Evolutionary conservation across 2,888 invertebrate genomes (phyloP).

Genomic region (Hermaeophaga mercurialis): DNA sequence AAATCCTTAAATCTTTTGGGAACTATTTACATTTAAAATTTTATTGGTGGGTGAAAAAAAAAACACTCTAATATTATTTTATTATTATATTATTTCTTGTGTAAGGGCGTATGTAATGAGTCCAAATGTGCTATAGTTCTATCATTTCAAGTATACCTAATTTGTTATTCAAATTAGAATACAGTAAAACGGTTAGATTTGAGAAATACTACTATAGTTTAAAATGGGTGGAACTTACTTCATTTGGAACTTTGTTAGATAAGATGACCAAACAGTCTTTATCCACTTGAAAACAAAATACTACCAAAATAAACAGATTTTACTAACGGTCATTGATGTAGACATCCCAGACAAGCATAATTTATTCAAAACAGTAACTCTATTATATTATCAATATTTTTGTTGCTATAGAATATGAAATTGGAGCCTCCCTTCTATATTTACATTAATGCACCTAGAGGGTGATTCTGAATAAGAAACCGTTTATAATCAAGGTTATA

Average conservation of each 20-base stretch:
- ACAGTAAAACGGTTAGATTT: too few species aligned
- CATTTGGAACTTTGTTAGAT: background rate
- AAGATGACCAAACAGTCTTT: background rate
- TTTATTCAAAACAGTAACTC: conserved; percentile 27
- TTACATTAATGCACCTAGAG: conserved; percentile 13
- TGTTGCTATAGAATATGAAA: conserved; percentile 34
- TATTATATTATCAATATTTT: conserved; percentile 29
- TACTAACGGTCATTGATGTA: conserved; percentile 1
- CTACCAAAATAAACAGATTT: background rate
- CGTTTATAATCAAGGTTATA: background rate
- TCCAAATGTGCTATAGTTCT: too few species aligned
- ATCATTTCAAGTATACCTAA: too few species aligned
- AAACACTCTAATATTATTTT: too few species aligned
- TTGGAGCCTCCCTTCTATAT: conserved; percentile 30
- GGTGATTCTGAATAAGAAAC: background rate
- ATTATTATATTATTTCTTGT: too few species aligned
- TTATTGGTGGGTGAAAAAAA: too few species aligned
- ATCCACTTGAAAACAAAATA: conserved; percentile 8
- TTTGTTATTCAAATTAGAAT: too few species aligned
- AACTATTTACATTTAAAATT: too few species aligned
- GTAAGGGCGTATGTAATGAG: too few species aligned
- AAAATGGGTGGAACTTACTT: background rate
- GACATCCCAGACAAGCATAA: conserved; percentile 17
- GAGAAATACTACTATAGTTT: background rate
- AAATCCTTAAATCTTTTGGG: too few species aligned